A percentile compares a stretch with the other conserved stretches of the same genome.
phyloP scores from a whole-genome alignment of 2,888 invertebrate species.

The Noctua fimbriata region DNA sequence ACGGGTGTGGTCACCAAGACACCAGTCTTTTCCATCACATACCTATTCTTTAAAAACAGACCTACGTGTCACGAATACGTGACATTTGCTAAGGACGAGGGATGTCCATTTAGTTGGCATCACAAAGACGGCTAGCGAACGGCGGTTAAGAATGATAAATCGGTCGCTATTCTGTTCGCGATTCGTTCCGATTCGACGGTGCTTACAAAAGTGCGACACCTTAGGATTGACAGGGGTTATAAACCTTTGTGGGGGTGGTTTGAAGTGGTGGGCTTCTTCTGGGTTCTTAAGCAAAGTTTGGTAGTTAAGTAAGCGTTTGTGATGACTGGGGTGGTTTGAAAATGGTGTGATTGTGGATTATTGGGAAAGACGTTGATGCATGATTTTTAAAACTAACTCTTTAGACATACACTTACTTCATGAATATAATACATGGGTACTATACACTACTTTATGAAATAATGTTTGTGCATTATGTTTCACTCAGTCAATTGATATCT shows the following conservation, averaged over 20 bases:
- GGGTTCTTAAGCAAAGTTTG: neutral
- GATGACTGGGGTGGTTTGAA: no score
- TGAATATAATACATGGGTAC: no score
- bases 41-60: constrained; percentile 41
- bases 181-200: constrained; percentile 87
- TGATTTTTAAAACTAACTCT: no score
- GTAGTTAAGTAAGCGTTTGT: neutral
- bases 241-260: constrained; percentile 33
- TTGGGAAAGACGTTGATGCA: no score
- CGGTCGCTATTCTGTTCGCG: constrained; percentile 82
- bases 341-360: no score
- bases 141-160: constrained; percentile 90
- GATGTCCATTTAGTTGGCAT: constrained; percentile 84
- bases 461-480: neutral
- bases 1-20: constrained; percentile 38
- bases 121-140: constrained; percentile 82
- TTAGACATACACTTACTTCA: no score
- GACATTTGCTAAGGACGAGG: constrained; percentile 82
- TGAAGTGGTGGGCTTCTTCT: neutral
- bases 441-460: neutral
- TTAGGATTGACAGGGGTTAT: constrained; percentile 68
- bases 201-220: constrained; percentile 85
- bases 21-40: constrained; percentile 21
- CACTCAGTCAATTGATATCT: neutral
- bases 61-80: constrained; percentile 84